Base-by-base conservation (phyloP, 2,888 invertebrate species). In the Phaedon cochleariae region DNA sequence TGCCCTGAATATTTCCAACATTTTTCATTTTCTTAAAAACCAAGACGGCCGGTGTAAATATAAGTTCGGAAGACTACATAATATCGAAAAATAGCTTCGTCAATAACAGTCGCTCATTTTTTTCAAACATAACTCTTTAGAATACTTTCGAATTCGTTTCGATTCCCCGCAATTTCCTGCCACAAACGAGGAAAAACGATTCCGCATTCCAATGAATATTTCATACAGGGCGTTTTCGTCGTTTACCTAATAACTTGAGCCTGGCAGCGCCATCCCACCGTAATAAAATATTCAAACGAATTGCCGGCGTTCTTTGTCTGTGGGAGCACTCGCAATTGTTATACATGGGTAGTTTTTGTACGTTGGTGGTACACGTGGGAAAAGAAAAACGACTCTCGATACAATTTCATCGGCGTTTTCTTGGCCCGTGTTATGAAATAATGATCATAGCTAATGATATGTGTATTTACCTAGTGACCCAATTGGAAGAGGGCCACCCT, bases 321-420 rank as follows among this genome's bases (percentile, higher is more conserved):
- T 49, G 64, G 59, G 53, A 48, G 45, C 53, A 34, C 59, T 55
- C 53, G 55, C 49, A 55, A 64, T 46, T 37, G 41, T 59, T 64
- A 59, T 54, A 59, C 49, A 21, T 29, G 49, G 22, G 49, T 37
- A 46, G 37, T 15, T 9, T 34, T 9, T 10, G 31, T 34, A 34
- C 31, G 10, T 2, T 34, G 9, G 3, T 3, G 26, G 34, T 48
- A 31, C 48, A 52, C 55, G 49, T 46, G 59, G 55, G 48, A 59
- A 46, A 22, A 31, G 48, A 52, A 59, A 26, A 59, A 55, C 20
- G 41, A 26, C 45, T n/a, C 31, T 37, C 46, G 46, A 46, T 7
- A 46, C 2, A 18, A 18, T 46, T 34, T 10, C 10, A 10, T 5
- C 9, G 31, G 31, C 31, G 31, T 26, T 26, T 26, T 26, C 26